These are phyloP conservation scores for Xestia sexstrigata DNA, from an alignment of 2,888 invertebrate species.

Conservation along the genomic window DNA sequence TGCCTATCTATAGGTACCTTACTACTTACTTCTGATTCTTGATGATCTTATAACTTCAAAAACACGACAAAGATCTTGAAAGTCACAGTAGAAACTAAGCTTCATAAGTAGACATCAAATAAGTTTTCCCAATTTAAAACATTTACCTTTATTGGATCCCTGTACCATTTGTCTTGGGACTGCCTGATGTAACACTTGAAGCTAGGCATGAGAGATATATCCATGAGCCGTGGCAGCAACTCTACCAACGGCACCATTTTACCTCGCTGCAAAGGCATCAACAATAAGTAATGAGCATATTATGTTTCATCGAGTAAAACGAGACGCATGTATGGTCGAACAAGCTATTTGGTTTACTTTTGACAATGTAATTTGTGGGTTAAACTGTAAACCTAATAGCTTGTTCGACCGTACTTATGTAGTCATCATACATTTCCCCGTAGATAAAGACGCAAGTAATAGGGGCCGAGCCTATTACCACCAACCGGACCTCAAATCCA, in stretches of 20 bases:
- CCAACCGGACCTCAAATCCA: background rate
- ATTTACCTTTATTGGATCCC: constrained; percentile 83
- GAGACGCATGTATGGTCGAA: no score
- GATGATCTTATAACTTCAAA: no score
- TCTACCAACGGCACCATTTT: constrained; percentile 73
- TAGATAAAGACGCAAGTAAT: background rate
- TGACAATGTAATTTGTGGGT: no score
- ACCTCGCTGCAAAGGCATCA: constrained; percentile 77
- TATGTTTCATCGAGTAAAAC: background rate
- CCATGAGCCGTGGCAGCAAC: constrained; percentile 80
- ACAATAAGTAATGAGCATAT: background rate
- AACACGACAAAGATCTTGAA: background rate
- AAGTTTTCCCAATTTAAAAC: no score
- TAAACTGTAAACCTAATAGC: no score
- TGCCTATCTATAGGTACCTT: no score
- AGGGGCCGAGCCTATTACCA: background rate
- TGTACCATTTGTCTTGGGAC: constrained; percentile 83
- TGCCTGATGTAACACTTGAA: constrained; percentile 81
- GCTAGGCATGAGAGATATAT: constrained; percentile 73
- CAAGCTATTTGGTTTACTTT: no score
- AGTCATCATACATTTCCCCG: no score
- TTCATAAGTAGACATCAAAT: background rate
- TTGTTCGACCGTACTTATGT: no score
- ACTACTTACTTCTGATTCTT: no score
- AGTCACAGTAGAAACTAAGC: background rate